phyloP scores from a whole-genome alignment of 2,113 vertebrate species.

The Naja naja region DNA sequence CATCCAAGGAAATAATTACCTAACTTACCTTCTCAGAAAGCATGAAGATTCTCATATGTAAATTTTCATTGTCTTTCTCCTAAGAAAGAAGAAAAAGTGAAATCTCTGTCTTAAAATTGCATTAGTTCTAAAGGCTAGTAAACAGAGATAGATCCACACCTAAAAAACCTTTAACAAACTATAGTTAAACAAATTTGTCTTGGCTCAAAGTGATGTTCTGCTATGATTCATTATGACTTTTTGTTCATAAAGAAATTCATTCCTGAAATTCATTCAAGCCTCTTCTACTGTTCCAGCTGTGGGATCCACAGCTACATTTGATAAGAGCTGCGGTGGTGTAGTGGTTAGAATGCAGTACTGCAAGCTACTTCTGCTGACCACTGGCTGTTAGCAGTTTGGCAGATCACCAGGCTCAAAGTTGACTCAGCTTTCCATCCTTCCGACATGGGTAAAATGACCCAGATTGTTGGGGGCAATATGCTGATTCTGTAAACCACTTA shows the following conservation, averaged over 20 bases:
- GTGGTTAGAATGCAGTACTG: no score
- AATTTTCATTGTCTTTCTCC: constrained; percentile 35
- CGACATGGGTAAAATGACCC: no score
- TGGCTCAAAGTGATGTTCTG: not conserved
- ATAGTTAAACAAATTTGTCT: not conserved
- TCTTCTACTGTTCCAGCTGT: not conserved
- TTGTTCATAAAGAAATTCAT: not conserved
- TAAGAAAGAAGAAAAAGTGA: not conserved
- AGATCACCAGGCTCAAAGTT: no score
- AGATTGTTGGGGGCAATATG: no score
- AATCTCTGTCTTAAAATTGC: not conserved
- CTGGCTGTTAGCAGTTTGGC: no score
- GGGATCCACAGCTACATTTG: not conserved
- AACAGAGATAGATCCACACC: not conserved
- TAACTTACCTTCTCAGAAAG: constrained; percentile 12
- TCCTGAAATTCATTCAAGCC: not conserved
- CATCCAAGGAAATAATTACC: not conserved
- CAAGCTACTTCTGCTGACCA: no score
- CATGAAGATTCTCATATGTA: constrained; percentile 16
- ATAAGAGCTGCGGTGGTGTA: no score
- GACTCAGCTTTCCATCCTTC: no score
- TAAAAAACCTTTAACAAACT: not conserved
- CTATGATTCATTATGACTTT: not conserved
- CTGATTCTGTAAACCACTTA: no score
- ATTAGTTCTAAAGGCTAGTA: not conserved